Base-by-base conservation (phyloP, 2,113 vertebrate species). In the Parus major region DNA sequence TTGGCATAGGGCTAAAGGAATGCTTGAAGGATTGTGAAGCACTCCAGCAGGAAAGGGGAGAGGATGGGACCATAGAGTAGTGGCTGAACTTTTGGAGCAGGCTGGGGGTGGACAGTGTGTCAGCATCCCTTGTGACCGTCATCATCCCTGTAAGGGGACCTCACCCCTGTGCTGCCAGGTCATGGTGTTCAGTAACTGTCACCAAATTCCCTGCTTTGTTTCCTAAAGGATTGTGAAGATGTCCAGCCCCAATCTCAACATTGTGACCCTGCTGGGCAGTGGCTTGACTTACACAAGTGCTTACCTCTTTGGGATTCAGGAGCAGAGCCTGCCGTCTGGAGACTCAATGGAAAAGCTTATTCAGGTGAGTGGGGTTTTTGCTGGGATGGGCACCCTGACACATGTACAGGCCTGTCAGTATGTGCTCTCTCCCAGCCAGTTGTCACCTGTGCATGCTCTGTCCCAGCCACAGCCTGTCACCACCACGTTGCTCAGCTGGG, bases 181-280 rank as follows among this genome's bases (percentile, higher is more conserved):
- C 31, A 13, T 42, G 42, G 29, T 2, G 1, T 41, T 87, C 66
- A 78, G 28, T 96, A 93, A 95, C 73, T 77, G 31, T 71, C 69
- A 60, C 39, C 1, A 6, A 64, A 73, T 72, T 50, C 77, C 53
- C 88, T 93, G 31, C 85, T 95, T 93, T 97, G 70, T 96, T 86
- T 95, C 84, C 90, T 65, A 91, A 93, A 99, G 99, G 98, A 99
- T 99, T 61, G 99, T 99, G 97, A 99, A 99, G 98, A 99, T 99
- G 99, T 99, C 99, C 96, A 99, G 99, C 92, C 99, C 99, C 90
- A 99, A 99, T 93, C 98, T 99, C 96, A 99, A 99, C 52, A 85
- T 99, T 24, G 98, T 99, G 94, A 99, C 98, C 68, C 97, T 99
- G 83, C 92, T 98, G 87, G 99, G 99, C 94, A 99, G 99, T 56